These are phyloP conservation scores for Stomatorhinus walkeri DNA, from an alignment of 2,797 vertebrate species.

Conservation along the genomic window DNA sequence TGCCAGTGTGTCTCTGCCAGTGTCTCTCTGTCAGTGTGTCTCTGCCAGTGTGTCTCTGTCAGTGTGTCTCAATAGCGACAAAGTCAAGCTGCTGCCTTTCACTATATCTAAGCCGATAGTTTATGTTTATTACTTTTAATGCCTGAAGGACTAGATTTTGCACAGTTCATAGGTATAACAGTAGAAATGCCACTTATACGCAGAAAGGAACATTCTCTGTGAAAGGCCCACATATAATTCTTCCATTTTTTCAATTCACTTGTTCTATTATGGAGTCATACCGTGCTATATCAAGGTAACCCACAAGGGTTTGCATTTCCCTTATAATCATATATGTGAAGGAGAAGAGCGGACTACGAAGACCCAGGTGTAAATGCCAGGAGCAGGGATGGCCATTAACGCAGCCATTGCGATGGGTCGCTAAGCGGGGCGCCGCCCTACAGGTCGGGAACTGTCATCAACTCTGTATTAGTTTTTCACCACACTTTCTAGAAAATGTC, in stretches of 20 bases:
- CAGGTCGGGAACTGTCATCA: not conserved
- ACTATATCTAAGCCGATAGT: not conserved
- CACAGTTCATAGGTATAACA: not conserved
- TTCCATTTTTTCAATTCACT: not conserved
- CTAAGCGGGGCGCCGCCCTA: not conserved
- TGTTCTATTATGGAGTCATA: not conserved
- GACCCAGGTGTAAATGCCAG: not conserved
- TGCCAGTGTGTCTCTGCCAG: not conserved
- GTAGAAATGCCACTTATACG: not conserved
- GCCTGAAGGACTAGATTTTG: not conserved
- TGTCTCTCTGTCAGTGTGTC: too few species aligned
- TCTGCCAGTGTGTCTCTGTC: not conserved
- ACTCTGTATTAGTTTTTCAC: not conserved
- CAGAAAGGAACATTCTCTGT: not conserved
- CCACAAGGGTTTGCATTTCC: not conserved
- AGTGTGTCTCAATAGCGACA: not conserved
- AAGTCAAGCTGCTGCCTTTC: not conserved
- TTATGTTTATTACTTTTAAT: not conserved
- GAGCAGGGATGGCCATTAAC: not conserved
- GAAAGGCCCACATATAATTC: not conserved
- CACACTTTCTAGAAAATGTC: not conserved
- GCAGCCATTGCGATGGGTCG: not conserved
- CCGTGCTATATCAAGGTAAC: not conserved
- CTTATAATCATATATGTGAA: not conserved
- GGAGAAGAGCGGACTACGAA: not conserved